Evolutionary conservation across 2,797 vertebrate genomes (phyloP).

Genomic region (Furcifer pardalis): DNA sequence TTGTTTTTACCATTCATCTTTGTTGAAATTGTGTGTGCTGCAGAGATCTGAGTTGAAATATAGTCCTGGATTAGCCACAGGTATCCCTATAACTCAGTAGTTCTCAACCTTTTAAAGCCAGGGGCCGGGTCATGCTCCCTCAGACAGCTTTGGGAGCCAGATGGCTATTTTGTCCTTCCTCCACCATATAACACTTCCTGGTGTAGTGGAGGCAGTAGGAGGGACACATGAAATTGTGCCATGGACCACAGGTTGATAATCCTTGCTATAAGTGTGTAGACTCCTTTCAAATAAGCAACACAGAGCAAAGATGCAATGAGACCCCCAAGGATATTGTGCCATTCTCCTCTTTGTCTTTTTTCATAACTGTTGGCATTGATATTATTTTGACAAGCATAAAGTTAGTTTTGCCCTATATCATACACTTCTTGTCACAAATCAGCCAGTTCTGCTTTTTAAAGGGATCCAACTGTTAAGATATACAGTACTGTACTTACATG

Average conservation of each 20-base stretch:
- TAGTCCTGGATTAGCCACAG: constrained; percentile 48
- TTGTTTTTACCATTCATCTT: not conserved
- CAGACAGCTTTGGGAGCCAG: too few species aligned
- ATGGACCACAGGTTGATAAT: too few species aligned
- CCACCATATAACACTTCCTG: too few species aligned
- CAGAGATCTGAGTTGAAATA: constrained; percentile 39
- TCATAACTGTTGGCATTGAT: not conserved
- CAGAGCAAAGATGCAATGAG: constrained; percentile 60
- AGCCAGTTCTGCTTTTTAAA: not conserved
- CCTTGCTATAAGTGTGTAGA: too few species aligned
- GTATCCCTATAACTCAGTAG: constrained; percentile 50
- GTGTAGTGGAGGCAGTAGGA: too few species aligned
- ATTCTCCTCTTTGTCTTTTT: not conserved
- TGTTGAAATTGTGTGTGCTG: constrained; percentile 28
- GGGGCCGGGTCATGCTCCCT: too few species aligned
- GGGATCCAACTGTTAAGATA: not conserved
- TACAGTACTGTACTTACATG: not conserved
- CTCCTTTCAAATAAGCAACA: constrained; percentile 45
- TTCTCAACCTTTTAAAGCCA: too few species aligned
- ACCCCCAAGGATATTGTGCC: constrained; percentile 49
- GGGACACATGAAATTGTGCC: too few species aligned
- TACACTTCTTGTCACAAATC: constrained; percentile 23
- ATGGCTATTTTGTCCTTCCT: too few species aligned
- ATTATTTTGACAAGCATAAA: not conserved
- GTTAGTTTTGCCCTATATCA: not conserved